These are phyloP conservation scores for Nymphalis urticae DNA, from an alignment of 2,888 invertebrate genomes.

Conservation along the genomic window DNA sequence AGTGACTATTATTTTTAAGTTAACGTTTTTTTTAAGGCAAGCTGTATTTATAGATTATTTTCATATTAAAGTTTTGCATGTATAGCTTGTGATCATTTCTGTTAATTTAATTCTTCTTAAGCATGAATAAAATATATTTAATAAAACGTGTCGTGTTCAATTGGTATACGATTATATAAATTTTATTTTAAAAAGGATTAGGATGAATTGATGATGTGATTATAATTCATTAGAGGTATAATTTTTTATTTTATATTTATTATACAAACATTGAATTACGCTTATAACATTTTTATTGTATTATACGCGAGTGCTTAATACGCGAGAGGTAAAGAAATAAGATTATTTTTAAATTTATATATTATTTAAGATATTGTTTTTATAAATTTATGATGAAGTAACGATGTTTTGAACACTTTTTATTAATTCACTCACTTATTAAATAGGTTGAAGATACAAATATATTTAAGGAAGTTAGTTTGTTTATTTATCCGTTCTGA, in stretches of 20 bases:
- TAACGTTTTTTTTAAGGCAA: slow-evolving; percentile 3
- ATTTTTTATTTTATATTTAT: too few relatives aligned
- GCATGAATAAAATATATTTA: neutral
- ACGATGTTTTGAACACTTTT: neutral
- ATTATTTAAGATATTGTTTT: too few relatives aligned
- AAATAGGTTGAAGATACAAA: neutral
- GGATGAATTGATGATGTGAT: neutral
- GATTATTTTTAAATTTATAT: too few relatives aligned
- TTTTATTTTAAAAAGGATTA: slow-evolving; percentile 4
- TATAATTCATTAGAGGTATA: neutral
- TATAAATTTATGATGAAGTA: too few relatives aligned
- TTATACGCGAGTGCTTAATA: too few relatives aligned
- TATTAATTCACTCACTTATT: neutral
- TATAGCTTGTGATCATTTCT: neutral
- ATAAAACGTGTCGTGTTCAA: neutral
- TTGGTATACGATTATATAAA: neutral
- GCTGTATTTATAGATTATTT: slow-evolving; percentile 4
- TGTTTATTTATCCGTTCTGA: slow-evolving; percentile 1
- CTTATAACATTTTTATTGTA: too few relatives aligned
- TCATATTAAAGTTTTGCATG: neutral
- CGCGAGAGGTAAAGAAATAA: too few relatives aligned
- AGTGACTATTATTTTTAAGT: slow-evolving; percentile 13
- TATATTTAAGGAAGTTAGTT: neutral
- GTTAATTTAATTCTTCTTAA: slow-evolving; percentile 1
- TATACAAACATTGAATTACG: too few relatives aligned